phyloP scores from a whole-genome alignment of 2,888 invertebrate genomes.

The Dendrolimus pini region DNA sequence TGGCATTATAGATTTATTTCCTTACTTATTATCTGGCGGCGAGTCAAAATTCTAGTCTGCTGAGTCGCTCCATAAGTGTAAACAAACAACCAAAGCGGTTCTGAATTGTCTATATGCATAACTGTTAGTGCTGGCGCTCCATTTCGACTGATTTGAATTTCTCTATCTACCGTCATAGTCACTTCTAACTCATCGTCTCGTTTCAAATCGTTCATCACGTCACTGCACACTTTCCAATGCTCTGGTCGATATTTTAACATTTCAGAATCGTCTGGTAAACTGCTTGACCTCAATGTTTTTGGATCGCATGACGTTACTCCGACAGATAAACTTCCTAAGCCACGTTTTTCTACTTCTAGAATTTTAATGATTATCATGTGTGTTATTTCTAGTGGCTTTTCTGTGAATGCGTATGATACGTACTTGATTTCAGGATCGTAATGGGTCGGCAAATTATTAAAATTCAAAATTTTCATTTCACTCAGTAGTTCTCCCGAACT shows the following conservation, averaged over 20 bases:
- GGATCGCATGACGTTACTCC: conserved; percentile 98
- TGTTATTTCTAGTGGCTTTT: conserved; percentile 89
- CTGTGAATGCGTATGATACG: conserved; percentile 93
- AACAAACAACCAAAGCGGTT: conserved; percentile 96
- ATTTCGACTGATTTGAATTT: conserved; percentile 89
- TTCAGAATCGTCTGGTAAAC: conserved; percentile 94
- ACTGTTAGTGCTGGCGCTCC: conserved; percentile 86
- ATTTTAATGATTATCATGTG: conserved; percentile 93
- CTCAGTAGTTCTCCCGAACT: conserved; percentile 79
- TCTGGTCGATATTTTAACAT: conserved; percentile 94
- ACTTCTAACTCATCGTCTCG: conserved; percentile 93
- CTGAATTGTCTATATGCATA: conserved; percentile 96
- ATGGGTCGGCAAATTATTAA: conserved; percentile 82
- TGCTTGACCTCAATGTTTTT: conserved; percentile 80
- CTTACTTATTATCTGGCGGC: too few relatives aligned
- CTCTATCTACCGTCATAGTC: conserved; percentile 85
- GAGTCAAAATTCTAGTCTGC: conserved; percentile 79
- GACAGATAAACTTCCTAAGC: conserved; percentile 92
- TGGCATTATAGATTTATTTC: too few relatives aligned
- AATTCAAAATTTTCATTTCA: conserved; percentile 81
- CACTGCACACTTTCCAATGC: conserved; percentile 98
- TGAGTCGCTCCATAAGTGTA: conserved; percentile 97
- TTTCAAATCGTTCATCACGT: conserved; percentile 90
- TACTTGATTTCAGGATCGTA: conserved; percentile 93
- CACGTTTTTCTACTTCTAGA: conserved; percentile 88